Conservation (phyloP, 2,113 vertebrate genomes). For the Phainopepla nitens region DNA sequence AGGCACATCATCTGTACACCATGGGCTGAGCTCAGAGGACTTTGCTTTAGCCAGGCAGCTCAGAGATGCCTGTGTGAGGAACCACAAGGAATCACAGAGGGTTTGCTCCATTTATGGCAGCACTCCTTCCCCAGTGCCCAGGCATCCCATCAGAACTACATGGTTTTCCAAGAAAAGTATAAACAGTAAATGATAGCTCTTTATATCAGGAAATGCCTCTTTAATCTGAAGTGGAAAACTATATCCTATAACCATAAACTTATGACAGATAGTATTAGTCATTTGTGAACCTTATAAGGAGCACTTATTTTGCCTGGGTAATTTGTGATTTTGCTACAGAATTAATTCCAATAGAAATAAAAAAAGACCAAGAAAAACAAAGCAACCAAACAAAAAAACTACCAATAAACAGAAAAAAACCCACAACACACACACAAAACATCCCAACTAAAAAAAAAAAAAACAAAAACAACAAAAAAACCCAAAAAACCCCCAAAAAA, state of each 20-base stretch:
- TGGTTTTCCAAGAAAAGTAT: neutral
- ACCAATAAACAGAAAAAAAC: neutral
- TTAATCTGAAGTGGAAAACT: conserved; percentile 28
- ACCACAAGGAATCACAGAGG: neutral
- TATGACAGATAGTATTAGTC: neutral
- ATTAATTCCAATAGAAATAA: neutral
- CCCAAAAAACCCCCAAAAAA: fast-evolving
- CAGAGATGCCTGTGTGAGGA: neutral
- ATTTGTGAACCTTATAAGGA: conserved; percentile 2
- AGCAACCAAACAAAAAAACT: neutral
- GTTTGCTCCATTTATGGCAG: neutral
- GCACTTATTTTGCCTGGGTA: neutral
- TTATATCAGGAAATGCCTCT: conserved; percentile 38
- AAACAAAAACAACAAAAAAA: too few relatives aligned
- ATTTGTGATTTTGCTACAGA: neutral
- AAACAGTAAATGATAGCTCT: conserved; percentile 1
- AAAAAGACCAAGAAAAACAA: neutral
- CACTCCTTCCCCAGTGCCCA: fast-evolving
- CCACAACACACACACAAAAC: neutral
- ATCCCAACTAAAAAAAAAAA: neutral
- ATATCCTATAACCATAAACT: neutral
- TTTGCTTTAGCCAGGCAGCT: neutral
- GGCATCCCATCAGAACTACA: neutral
- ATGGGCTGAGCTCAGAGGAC: neutral
- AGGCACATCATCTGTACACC: neutral